A percentile compares a stretch with the other conserved stretches of the same genome.
phyloP scores from a whole-genome alignment of 2,113 vertebrate species.

The Dissostichus mawsoni region DNA sequence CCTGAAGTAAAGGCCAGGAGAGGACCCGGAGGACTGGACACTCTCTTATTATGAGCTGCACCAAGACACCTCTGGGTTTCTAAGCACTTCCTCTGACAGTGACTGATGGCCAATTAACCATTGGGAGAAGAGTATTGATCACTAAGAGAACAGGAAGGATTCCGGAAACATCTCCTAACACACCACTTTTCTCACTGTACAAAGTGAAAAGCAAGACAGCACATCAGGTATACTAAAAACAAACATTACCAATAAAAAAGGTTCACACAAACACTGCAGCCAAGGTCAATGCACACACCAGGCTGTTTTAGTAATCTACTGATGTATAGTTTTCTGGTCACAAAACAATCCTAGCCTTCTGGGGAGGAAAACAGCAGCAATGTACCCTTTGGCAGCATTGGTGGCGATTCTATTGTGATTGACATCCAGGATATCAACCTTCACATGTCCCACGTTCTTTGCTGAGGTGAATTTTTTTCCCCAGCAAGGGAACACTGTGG shows the following conservation, averaged over 20 bases:
- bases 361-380: constrained; percentile 1
- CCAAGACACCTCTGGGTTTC: constrained; percentile 81
- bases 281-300: background rate
- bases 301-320: background rate
- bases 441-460: constrained; percentile 30
- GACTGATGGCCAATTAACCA: constrained; percentile 87
- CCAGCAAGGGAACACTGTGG: constrained; percentile 33
- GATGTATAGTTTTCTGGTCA: background rate
- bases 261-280: background rate
- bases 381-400: constrained; percentile 24
- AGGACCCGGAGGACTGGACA: constrained; percentile 78
- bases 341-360: background rate
- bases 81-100: constrained; percentile 79
- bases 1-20: constrained; percentile 74
- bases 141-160: constrained; percentile 67
- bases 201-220: constrained; percentile 45
- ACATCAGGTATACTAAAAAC: constrained; percentile 44
- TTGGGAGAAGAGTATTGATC: constrained; percentile 83
- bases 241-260: constrained; percentile 14
- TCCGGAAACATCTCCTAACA: constrained; percentile 67
- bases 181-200: constrained; percentile 51
- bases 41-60: constrained; percentile 80
- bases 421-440: constrained; percentile 45
- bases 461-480: constrained; percentile 30
- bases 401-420: constrained; percentile 5